Evolutionary conservation across 2,113 vertebrate genomes (phyloP).

Genomic region (Thunnus maccoyii): DNA sequence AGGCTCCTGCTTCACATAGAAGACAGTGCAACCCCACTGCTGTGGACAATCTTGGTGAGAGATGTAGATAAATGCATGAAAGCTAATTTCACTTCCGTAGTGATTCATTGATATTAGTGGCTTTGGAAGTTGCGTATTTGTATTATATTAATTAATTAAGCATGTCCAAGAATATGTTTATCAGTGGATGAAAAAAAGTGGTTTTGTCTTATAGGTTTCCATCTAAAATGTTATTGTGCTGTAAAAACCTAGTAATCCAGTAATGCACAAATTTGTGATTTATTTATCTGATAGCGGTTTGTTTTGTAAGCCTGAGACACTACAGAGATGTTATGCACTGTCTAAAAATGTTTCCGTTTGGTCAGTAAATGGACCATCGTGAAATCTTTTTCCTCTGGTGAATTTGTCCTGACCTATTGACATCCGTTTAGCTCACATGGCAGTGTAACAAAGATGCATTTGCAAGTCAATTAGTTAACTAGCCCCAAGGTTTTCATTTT

Average conservation of each 20-base stretch:
- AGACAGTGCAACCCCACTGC: not conserved
- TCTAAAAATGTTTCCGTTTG: not conserved
- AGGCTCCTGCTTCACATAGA: not conserved
- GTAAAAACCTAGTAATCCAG: not conserved
- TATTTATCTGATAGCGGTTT: not conserved
- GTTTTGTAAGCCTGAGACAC: not conserved
- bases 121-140: not conserved
- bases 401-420: constrained; percentile 74
- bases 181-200: no score
- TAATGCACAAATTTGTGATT: not conserved
- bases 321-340: not conserved
- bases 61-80: not conserved
- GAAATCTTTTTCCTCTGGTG: constrained; percentile 10
- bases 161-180: not conserved
- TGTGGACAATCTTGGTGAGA: not conserved
- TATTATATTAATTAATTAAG: not conserved
- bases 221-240: not conserved
- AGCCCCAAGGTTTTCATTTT: constrained; percentile 68
- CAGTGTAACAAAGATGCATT: constrained; percentile 70
- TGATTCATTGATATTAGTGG: not conserved
- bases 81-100: not conserved
- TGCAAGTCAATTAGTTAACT: constrained; percentile 80
- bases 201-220: no score
- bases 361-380: constrained; percentile 2
- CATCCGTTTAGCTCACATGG: constrained; percentile 63